Base-by-base conservation (phyloP, 2,797 vertebrate genomes). In the Spondyliosoma cantharus region DNA sequence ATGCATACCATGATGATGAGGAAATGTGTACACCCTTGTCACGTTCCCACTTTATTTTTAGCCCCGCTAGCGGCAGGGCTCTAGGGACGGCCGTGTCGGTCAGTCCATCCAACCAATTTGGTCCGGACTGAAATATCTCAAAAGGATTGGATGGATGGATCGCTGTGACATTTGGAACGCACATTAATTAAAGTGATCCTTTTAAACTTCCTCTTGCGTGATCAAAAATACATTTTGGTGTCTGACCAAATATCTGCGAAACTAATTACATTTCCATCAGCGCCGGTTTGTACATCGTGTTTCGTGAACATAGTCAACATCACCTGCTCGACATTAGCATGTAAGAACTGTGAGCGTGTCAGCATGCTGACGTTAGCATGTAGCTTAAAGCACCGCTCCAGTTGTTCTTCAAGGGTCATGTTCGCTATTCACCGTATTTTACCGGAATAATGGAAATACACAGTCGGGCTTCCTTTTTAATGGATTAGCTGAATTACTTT, bases 31-130 rank as follows among this genome's bases (percentile, higher is more conserved):
- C 53, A 64, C 45, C 22, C 7, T 7, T 53, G 71, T 80, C 81
- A 70, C 6, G 7, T 78, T 82, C 25, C 56, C 3, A 3, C 24
- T 62, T 61, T 85, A 80, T 79, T 84, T 84, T 76, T 82, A 83
- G 59, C 13, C 37, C 24, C 0, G 4, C 25, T 29, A 49, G 49
- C 17, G 14, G 11, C 27, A 42, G 24, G 17, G 20, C 68, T 61
- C 46, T 12, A 19, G 64, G 49, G 32, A 59, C 13, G 62, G 37
- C 49, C 27, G 12, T 43, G 20, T 7, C 20, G 7, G 22, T 56
- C 11, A 8, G 42, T 42, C 42, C 3, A 13, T 45, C 19, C 56
- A 37, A 52, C 59, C 12, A 8, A 57, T 57, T 50, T 32, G 49
- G 54, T 13, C 37, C 29, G 17, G 17, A 52, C 22, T 56, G 20